phyloP scores from a whole-genome alignment of 1,140 invertebrate species.

The Nilaparvata lugens region DNA sequence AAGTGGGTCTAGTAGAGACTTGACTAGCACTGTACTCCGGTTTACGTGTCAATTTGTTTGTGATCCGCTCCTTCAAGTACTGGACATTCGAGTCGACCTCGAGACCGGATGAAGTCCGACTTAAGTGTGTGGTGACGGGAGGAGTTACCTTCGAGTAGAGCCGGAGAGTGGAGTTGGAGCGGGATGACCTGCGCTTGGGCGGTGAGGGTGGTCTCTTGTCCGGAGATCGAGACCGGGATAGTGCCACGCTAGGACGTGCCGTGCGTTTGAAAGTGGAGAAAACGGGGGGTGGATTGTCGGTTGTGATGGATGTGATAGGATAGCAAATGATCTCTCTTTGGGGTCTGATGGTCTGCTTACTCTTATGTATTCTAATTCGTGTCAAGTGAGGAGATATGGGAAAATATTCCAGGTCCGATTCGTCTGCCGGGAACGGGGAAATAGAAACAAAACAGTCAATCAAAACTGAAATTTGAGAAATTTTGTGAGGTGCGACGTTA shows the following conservation, averaged over 20 bases:
- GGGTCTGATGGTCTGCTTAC: slow-evolving; percentile 27
- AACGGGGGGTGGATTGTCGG: slow-evolving; percentile 28
- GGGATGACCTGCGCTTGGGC: slow-evolving; percentile 59
- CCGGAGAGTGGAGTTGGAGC: slow-evolving; percentile 56
- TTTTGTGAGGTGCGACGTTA: no score
- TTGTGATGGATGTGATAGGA: slow-evolving; percentile 40
- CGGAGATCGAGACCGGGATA: slow-evolving; percentile 19
- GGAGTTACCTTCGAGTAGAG: slow-evolving; percentile 44
- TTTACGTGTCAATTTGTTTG: slow-evolving; percentile 12
- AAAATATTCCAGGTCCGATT: slow-evolving; percentile 64
- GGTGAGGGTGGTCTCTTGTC: slow-evolving; percentile 45
- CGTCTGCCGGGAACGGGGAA: slow-evolving; percentile 19
- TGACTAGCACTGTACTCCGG: not conserved
- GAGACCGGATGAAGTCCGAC: slow-evolving; percentile 21
- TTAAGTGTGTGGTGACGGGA: slow-evolving; percentile 24
- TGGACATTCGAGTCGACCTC: slow-evolving; percentile 22
- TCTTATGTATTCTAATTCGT: slow-evolving; percentile 65
- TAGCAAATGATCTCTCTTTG: slow-evolving; percentile 46
- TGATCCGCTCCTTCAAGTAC: slow-evolving; percentile 19
- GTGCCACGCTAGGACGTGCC: slow-evolving; percentile 39
- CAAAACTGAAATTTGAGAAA: not conserved
- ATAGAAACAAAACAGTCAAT: slow-evolving; percentile 9
- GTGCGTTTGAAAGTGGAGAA: slow-evolving; percentile 42
- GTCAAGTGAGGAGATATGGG: slow-evolving; percentile 69
- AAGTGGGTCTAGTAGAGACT: not conserved